These are phyloP conservation scores for Myotis yumanensis DNA, from an alignment of 2,113 vertebrate genomes.

Conservation along the genomic window DNA sequence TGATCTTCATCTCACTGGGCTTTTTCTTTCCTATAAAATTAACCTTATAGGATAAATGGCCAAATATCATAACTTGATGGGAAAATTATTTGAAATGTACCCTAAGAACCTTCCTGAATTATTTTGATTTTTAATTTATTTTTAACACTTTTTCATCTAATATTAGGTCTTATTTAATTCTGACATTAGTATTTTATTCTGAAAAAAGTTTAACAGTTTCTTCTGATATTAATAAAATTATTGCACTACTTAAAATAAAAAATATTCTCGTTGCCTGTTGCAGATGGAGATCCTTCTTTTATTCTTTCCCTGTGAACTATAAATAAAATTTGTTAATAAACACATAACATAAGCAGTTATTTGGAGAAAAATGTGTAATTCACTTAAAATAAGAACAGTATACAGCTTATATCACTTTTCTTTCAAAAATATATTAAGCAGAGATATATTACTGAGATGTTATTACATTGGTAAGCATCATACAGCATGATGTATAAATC, in stretches of 20 bases:
- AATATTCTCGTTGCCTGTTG: not conserved
- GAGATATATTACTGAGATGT: not conserved
- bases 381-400: constrained; percentile 25
- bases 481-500: not conserved
- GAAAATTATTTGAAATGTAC: not conserved
- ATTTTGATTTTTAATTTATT: not conserved
- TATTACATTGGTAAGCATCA: not conserved
- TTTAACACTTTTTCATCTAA: not conserved
- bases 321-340: constrained; percentile 50
- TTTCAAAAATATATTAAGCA: not conserved
- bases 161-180: constrained; percentile 31
- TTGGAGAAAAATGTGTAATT: constrained; percentile 29
- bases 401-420: not conserved
- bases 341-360: not conserved
- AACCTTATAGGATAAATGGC: not conserved
- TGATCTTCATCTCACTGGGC: not conserved
- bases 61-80: not conserved
- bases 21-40: not conserved
- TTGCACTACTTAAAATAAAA: not conserved
- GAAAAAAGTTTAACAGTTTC: not conserved
- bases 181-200: not conserved
- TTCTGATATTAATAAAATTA: constrained; percentile 24
- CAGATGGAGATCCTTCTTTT: not conserved
- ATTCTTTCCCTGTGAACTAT: constrained; percentile 18
- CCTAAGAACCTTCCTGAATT: not conserved